Percentiles rank a stretch among this genome's conserved stretches.
These are phyloP conservation scores for Ceriagrion tenellum DNA, from an alignment of 2,888 invertebrate genomes.

Conservation along the genomic window DNA sequence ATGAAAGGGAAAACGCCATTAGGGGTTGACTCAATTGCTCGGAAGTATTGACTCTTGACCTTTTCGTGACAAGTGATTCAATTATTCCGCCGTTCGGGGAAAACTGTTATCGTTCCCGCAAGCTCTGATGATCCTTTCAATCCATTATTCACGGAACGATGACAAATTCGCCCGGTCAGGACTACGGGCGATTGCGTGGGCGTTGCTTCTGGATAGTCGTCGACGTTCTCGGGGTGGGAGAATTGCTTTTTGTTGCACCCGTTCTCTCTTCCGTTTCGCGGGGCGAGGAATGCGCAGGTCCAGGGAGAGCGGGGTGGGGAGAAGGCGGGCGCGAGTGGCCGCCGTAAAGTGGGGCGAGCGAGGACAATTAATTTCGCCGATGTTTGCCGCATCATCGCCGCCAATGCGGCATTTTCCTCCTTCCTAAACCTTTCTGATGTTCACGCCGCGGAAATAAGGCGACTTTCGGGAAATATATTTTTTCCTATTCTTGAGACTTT, in stretches of 20 bases:
- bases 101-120: too few relatives aligned
- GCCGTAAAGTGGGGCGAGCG: background rate
- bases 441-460: background rate
- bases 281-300: background rate
- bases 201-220: background rate
- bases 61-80: too few relatives aligned
- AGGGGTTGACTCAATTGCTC: too few relatives aligned
- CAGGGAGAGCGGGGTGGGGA: too few relatives aligned
- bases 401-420: slow-evolving; percentile 21
- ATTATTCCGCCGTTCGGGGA: too few relatives aligned
- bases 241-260: background rate
- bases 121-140: background rate
- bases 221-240: background rate
- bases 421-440: background rate
- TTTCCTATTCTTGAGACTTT: too few relatives aligned
- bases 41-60: too few relatives aligned
- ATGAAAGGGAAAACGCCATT: too few relatives aligned
- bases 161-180: background rate
- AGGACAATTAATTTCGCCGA: slow-evolving; percentile 23
- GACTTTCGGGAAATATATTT: background rate
- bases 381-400: slow-evolving; percentile 20
- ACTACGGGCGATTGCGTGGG: background rate
- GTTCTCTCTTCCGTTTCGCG: background rate
- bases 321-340: background rate
- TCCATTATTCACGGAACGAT: background rate